Evolutionary conservation across 2,888 invertebrate species (phyloP), one percentile per base, ranked within the genome.

Genomic region (Lasioglossum villosulum): DNA sequence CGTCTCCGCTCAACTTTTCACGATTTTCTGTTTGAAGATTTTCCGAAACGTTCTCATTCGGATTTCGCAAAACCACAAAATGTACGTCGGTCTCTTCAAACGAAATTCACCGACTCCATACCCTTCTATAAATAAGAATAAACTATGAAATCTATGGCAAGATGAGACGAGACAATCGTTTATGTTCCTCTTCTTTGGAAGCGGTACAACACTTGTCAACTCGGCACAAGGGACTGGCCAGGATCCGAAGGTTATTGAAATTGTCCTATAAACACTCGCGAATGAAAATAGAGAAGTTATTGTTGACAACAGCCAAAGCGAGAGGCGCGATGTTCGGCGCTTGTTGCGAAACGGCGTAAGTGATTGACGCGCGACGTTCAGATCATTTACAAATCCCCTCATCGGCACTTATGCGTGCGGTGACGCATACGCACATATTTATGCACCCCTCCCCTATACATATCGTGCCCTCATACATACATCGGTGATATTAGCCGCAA

Each of bases 381-480:
- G 92, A 94, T 94, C 93, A 93, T 93, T 93, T 92, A 93, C 92
- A 93, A 92, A 92, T 93, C 92, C 91, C 91, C 87, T 89, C 87
- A 89, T 87, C 90, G 88, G 87, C 89, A 91, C 90, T 92, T 91
- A 92, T 91, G 90, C 90, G 89, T 82, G 90, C 92, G 93, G 92
- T 95, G 95, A 95, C 94, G 94, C 95, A 95, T 93, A 93, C 93
- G 90, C 90, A 90, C 90, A 93, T 92, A 93, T 94, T 93, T 93
- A 92, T 94, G 93, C 94, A 94, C 94, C 94, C 93, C 89, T 90
- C 78, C 75, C 84, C 78, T 59, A 78, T 39, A 82, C 80, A 72
- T 72, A 75, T 71, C 77, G 71, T 80, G 83, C 87, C 89, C 92
- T 92, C 92, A 92, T 94, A 92, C 92, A 94, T 93, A 92, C 90